phyloP scores from a whole-genome alignment of 2,888 invertebrate genomes.

The Anorthoa munda region DNA sequence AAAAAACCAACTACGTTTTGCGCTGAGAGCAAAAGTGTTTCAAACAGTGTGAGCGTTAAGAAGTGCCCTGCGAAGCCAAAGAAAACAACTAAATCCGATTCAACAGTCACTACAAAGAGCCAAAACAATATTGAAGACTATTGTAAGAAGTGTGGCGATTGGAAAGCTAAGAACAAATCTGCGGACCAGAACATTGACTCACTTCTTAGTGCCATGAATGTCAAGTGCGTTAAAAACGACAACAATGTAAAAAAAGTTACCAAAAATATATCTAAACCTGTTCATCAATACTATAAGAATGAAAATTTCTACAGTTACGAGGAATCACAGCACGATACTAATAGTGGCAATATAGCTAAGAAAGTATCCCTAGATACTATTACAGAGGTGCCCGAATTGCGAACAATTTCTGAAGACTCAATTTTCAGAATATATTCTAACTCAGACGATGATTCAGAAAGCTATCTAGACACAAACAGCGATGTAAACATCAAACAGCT shows the following conservation, averaged over 20 bases:
- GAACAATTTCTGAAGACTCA: slow-evolving; percentile 59
- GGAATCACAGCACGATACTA: slow-evolving; percentile 73
- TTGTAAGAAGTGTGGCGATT: slow-evolving; percentile 80
- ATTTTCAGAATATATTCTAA: slow-evolving; percentile 71
- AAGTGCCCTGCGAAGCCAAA: slow-evolving; percentile 65
- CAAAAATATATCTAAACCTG: slow-evolving; percentile 52
- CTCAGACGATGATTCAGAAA: slow-evolving; percentile 70
- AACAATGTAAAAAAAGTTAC: slow-evolving; percentile 44
- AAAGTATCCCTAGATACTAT: slow-evolving; percentile 80
- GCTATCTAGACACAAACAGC: slow-evolving; percentile 71
- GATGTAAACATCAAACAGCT: slow-evolving; percentile 73
- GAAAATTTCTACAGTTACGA: slow-evolving; percentile 78
- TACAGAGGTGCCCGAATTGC: slow-evolving; percentile 77
- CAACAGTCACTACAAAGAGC: slow-evolving; percentile 65
- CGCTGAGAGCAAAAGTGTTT: slow-evolving; percentile 75
- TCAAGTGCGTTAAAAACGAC: slow-evolving; percentile 60
- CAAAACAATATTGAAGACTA: slow-evolving; percentile 58
- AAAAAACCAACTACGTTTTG: slow-evolving; percentile 65
- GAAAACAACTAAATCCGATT: slow-evolving; percentile 81
- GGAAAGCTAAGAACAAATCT: slow-evolving; percentile 3
- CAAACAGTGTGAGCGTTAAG: slow-evolving; percentile 70
- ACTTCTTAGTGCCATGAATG: slow-evolving; percentile 52
- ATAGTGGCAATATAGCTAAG: slow-evolving; percentile 60
- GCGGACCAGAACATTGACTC: slow-evolving; percentile 26
- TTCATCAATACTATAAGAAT: slow-evolving; percentile 84